Evolutionary conservation across 1,140 invertebrate species (phyloP).

Genomic region (Rhizoglyphus robini): DNA sequence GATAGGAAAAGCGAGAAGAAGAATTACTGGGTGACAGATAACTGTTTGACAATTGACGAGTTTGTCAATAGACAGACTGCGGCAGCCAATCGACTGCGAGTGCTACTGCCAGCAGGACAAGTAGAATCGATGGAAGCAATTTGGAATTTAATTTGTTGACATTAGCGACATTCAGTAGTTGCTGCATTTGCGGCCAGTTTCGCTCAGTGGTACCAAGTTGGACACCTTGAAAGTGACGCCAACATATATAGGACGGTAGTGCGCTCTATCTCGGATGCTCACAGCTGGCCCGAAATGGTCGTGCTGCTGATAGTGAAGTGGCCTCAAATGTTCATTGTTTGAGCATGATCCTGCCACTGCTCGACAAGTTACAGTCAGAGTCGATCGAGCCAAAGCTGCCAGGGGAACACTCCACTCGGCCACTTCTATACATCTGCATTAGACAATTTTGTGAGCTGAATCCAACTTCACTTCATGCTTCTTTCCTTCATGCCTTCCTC

Average conservation of each 20-base stretch:
- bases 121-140: no score
- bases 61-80: not conserved
- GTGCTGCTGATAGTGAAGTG: not conserved
- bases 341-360: not conserved
- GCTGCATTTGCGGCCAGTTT: not conserved
- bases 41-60: not conserved
- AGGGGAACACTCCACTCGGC: no score
- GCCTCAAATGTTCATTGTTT: not conserved
- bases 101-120: no score
- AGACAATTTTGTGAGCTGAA: no score
- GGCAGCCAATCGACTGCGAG: not conserved
- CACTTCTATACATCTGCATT: no score
- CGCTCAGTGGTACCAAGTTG: not conserved
- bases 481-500: no score
- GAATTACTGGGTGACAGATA: not conserved
- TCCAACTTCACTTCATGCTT: no score
- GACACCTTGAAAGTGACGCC: constrained; percentile 5
- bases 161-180: not conserved
- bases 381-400: no score
- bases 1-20: not conserved
- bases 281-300: not conserved
- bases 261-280: not conserved
- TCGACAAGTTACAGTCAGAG: no score
- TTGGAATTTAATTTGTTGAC: constrained; percentile 13
- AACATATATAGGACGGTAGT: not conserved